These are phyloP conservation scores for Xestia ashworthii DNA, from an alignment of 2,888 invertebrate species.

Conservation along the genomic window DNA sequence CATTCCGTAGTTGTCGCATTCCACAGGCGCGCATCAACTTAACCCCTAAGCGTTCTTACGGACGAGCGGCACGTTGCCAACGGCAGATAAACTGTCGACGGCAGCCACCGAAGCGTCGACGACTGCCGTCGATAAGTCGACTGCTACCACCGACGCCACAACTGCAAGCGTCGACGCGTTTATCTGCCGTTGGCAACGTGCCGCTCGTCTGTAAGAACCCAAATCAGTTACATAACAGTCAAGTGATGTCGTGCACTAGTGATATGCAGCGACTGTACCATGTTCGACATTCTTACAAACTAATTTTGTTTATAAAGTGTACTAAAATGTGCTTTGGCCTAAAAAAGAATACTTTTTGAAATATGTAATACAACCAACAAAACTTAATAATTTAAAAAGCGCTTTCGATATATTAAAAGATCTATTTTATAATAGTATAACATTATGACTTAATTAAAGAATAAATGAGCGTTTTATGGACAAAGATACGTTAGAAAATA, in stretches of 20 bases:
- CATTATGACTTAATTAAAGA: conserved; percentile 54
- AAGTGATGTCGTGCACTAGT: neutral
- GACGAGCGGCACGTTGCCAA: too few relatives aligned
- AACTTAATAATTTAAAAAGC: conserved; percentile 45
- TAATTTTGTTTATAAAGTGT: conserved; percentile 20
- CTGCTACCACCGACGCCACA: too few relatives aligned
- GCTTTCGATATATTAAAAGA: conserved; percentile 36
- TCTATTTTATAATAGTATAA: conserved; percentile 31
- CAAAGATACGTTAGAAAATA: conserved; percentile 58
- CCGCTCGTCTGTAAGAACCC: too few relatives aligned
- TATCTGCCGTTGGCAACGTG: too few relatives aligned
- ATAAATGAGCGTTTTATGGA: conserved; percentile 66
- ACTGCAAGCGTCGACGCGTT: too few relatives aligned
- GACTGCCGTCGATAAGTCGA: too few relatives aligned
- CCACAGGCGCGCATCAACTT: neutral
- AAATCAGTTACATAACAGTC: neutral
- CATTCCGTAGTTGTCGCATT: conserved; percentile 9
- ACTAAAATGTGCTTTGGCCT: conserved; percentile 26
- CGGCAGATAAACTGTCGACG: too few relatives aligned
- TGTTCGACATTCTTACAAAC: conserved; percentile 26
- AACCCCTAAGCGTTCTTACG: neutral
- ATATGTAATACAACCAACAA: conserved; percentile 19
- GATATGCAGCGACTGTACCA: conserved; percentile 4
- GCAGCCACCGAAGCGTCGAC: too few relatives aligned
- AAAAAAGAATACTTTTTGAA: conserved; percentile 26